phyloP scores from a whole-genome alignment of 2,797 vertebrate genomes.

The Otolemur crassicaudatus region DNA sequence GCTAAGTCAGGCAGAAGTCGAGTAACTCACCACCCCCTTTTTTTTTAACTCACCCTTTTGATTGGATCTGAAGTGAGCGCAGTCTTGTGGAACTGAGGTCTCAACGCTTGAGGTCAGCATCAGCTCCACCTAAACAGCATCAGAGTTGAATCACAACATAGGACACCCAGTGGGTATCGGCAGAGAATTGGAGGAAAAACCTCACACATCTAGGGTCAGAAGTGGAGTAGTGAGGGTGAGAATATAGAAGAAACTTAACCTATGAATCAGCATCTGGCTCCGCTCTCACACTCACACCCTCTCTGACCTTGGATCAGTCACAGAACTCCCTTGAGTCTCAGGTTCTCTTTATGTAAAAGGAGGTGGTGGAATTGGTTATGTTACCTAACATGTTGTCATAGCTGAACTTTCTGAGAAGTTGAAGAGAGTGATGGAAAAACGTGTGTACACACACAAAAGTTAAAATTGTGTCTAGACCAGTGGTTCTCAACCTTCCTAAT shows the following conservation, averaged over 20 bases:
- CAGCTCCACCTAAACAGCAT: not conserved
- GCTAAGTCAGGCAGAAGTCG: not conserved
- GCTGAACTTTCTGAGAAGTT: not conserved
- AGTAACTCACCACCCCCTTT: no score
- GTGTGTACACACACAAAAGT: not conserved
- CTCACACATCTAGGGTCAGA: not conserved
- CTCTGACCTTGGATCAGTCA: not conserved
- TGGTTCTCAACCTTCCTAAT: no score
- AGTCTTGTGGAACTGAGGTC: not conserved
- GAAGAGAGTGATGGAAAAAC: not conserved
- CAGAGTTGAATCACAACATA: not conserved
- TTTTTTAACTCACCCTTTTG: not conserved
- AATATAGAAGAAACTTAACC: not conserved
- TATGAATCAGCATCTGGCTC: not conserved
- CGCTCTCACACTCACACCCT: not conserved
- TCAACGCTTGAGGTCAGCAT: not conserved
- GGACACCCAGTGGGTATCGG: not conserved
- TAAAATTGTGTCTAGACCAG: not conserved
- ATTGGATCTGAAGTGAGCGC: not conserved
- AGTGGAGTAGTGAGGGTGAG: not conserved
- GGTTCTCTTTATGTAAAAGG: not conserved
- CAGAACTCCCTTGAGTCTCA: not conserved
- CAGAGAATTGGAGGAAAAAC: not conserved
- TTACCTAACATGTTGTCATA: not conserved
- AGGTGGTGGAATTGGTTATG: not conserved